Evolutionary conservation across 2,113 vertebrate species (phyloP), one percentile per base, ranked within the genome.

Genomic region (Anhinga rufa): DNA sequence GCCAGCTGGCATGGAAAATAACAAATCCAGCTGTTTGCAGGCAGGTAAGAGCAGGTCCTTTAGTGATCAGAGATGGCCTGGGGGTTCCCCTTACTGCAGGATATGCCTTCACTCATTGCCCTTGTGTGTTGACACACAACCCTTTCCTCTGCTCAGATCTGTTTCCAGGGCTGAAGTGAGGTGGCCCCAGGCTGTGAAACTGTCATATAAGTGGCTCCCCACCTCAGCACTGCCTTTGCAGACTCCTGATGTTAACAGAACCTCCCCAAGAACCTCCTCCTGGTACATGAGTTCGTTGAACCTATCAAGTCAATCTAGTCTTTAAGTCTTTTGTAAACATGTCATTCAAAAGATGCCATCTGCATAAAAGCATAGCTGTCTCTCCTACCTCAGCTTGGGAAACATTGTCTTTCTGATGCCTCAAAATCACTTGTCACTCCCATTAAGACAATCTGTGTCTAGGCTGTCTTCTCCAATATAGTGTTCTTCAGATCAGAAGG

Each of bases 191-290:
- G 17, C 11, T 36, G 49, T 74, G 21, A 16, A 17, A 5, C 28
- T 75, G 10, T 32, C 2, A 1, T 17, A 55, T 1, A 0, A 38
- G 34, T 12, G 44, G 7, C 9, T n/a, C 24, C 17, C 28, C 6
- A 0, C 20, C 36, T 81, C 4, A 1, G 49, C 26, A 71, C 19
- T 64, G 62, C n/a, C 32, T 48, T 24, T 16, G 8, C 25, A 72
- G 38, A 31, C 24, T 90, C 49, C 15, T n/a, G 57, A 40, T 88
- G 24, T 18, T 36, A 42, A 14, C 49, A 86, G 75, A 64, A 76
- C 9, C 9, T 15, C 10, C 20, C 17, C 48, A 52, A 21, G 15
- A 62, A 38, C 16, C 5, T 66, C 7, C 19, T 89, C 6, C 19
- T 25, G 12, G 44, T 61, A 22, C 7, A 3, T 5, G 68, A 24